Evolutionary conservation across 2,797 vertebrate genomes (phyloP), one percentile per base, ranked within the genome.

Genomic region (Toxotes lorentzi): DNA sequence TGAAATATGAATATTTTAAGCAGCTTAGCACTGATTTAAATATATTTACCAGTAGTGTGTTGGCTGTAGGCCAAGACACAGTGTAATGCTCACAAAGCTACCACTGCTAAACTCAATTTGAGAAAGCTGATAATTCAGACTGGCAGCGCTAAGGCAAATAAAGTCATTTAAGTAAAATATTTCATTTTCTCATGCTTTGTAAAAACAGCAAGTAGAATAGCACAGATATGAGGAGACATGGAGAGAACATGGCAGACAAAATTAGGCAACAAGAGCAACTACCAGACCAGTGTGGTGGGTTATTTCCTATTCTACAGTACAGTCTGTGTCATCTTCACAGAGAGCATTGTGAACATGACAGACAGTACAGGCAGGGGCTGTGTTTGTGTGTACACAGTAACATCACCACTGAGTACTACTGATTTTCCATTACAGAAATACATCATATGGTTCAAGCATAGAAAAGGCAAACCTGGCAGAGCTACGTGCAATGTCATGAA

Each of bases 1-100:
- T 93, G 94, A 95, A 96, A 95, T 92, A 95, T 95, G 95, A 96
- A 97, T 96, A 96, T 96, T 97, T 96, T 96, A 97, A 97, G 95
- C 92, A 96, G 96, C 95, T 97, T 97, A 97, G 91, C 91, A 93
- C 93, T 95, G 94, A 97, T 97, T 97, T 97, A 95, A 97, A 97
- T 96, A 96, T 96, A 96, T 97, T 97, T 96, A 95, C 92, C 94
- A 82, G 88, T 93, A 93, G 95, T 95, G 92, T 88, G 90, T 88
- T 96, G 96, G 96, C 95, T 94, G 92, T 84, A 86, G 93, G 93
- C 94, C 95, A 97, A 95, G 92, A 94, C 93, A 92, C 90, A 92
- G 90, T 91, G 88, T 95, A 95, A 96, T 94, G 94, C 91, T 89
- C 93, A 95, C 93, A 96, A 96, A 96, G 93, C 93, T 91, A 88